Conservation (phyloP, 2,113 vertebrate species). For the Erythrocercus mccallii region DNA sequence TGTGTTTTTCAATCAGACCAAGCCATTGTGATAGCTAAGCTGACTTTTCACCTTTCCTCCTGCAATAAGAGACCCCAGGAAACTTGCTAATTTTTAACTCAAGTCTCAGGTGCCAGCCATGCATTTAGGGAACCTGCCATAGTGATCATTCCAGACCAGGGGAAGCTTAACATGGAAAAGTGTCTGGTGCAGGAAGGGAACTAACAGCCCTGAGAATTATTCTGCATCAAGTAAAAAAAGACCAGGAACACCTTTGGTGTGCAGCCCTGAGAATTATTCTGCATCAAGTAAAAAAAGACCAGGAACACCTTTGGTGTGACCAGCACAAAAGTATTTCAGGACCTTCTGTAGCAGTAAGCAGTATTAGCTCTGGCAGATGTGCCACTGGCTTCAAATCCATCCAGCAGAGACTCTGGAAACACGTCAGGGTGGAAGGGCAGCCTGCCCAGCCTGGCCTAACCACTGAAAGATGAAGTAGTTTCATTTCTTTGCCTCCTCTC, state of each 20-base stretch:
- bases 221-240: not conserved
- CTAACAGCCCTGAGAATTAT: not conserved
- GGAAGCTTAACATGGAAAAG: not conserved
- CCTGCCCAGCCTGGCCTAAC: not conserved
- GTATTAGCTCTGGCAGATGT: not conserved
- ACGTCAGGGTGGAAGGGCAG: not conserved
- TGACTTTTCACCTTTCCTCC: not conserved
- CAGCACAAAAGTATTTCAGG: not conserved
- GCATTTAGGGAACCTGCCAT: not conserved
- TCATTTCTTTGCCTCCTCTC: conserved; percentile 16
- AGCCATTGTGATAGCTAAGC: not conserved
- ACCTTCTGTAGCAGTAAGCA: not conserved
- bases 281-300: not conserved
- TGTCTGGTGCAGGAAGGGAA: not conserved
- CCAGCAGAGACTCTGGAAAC: not conserved
- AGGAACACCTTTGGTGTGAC: not conserved
- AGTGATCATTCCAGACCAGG: not conserved
- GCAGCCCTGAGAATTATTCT: not conserved
- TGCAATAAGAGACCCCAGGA: not conserved
- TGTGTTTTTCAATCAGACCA: not conserved
- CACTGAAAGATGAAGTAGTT: not conserved
- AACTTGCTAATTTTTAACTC: not conserved
- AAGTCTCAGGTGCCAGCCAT: not conserved
- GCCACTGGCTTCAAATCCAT: not conserved
- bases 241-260: not conserved